These are phyloP conservation scores for Tamias sibiricus DNA, from an alignment of 2,113 vertebrate genomes.

Conservation along the genomic window DNA sequence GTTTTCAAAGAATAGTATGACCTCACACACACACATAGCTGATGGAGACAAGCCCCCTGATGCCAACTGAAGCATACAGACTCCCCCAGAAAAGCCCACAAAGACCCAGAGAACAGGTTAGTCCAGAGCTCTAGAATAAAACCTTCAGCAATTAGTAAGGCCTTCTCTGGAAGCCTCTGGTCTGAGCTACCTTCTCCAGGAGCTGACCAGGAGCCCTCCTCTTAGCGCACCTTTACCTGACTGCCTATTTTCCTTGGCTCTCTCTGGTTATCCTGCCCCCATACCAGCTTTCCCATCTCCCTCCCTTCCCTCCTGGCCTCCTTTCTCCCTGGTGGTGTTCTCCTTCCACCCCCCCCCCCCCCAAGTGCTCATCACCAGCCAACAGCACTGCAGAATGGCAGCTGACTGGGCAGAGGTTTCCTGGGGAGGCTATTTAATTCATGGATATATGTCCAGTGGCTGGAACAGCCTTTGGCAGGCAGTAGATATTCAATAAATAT, in stretches of 20 bases:
- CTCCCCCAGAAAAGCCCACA: not conserved
- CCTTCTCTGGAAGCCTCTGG: not conserved
- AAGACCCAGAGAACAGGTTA: not conserved
- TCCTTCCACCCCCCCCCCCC: not conserved
- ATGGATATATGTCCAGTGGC: not conserved
- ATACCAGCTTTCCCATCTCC: not conserved
- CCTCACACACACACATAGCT: not conserved
- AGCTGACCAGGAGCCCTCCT: not conserved
- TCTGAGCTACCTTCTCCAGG: not conserved
- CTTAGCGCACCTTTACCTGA: not conserved
- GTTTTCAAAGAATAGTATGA: not conserved
- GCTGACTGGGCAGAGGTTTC: not conserved
- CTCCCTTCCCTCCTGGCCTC: not conserved
- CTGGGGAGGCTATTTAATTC: not conserved
- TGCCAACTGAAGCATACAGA: not conserved
- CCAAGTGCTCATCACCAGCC: not conserved
- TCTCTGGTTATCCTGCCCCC: not conserved
- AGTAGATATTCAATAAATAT: slow-evolving; percentile 19
- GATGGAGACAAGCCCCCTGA: not conserved
- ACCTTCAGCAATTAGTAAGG: not conserved
- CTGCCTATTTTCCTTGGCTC: not conserved
- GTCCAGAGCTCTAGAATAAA: slow-evolving; percentile 20
- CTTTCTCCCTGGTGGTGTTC: not conserved
- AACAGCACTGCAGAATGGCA: not conserved
- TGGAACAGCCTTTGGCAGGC: slow-evolving; percentile 30